Percentiles rank a stretch among this genome's conserved stretches.
These are phyloP conservation scores for Scaeva pyrastri DNA, from an alignment of 2,888 invertebrate genomes.

Conservation along the genomic window DNA sequence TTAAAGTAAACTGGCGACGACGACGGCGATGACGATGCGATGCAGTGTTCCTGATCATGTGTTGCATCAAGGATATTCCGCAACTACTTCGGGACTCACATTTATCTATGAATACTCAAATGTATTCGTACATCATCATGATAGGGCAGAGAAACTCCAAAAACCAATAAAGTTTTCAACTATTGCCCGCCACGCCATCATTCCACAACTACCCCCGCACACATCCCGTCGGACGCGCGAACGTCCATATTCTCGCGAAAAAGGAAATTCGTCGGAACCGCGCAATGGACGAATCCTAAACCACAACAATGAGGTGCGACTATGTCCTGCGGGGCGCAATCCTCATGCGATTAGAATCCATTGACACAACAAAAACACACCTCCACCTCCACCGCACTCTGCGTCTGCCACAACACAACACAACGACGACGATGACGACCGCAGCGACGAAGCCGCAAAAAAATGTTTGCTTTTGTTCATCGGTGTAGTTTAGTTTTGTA, in stretches of 20 bases:
- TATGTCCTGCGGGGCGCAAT: constrained; percentile 69
- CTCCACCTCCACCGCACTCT: background rate
- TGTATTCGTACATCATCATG: background rate
- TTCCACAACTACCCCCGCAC: background rate
- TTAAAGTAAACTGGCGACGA: constrained; percentile 26
- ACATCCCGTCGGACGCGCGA: background rate
- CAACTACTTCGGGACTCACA: constrained; percentile 35
- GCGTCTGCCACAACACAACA: background rate
- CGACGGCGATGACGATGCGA: background rate
- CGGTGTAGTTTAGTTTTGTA: background rate
- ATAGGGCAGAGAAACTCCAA: constrained; percentile 9
- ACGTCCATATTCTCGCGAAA: background rate
- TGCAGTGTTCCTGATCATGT: background rate
- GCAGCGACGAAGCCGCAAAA: constrained; percentile 35
- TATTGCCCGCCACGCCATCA: background rate
- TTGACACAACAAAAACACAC: constrained; percentile 65
- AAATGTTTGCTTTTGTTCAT: constrained; percentile 54
- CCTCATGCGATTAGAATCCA: constrained; percentile 74
- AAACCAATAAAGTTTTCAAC: constrained; percentile 43
- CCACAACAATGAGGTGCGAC: constrained; percentile 73
- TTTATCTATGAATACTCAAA: constrained; percentile 10
- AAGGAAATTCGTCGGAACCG: constrained; percentile 49
- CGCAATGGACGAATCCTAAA: constrained; percentile 64
- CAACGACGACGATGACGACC: background rate
- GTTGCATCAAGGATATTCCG: background rate